Conservation (phyloP, 2,113 vertebrate genomes). For the Camelus bactrianus region DNA sequence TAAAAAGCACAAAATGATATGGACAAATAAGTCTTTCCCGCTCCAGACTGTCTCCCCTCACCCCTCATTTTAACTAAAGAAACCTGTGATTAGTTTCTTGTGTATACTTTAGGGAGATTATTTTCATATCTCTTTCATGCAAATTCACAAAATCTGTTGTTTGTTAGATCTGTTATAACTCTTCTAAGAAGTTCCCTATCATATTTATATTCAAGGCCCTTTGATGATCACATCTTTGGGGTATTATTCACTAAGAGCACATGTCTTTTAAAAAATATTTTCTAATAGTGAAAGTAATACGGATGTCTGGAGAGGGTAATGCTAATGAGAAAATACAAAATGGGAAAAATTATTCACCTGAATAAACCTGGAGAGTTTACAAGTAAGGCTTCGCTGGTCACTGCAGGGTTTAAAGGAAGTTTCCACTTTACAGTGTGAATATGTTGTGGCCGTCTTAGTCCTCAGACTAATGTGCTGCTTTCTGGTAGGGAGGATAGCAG, state of each 20-base stretch:
- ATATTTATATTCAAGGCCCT: not conserved
- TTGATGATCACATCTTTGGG: slow-evolving; percentile 37
- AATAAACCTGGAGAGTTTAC: slow-evolving; percentile 61
- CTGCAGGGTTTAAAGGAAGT: slow-evolving; percentile 54
- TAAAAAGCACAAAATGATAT: slow-evolving; percentile 21
- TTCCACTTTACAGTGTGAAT: slow-evolving; percentile 59
- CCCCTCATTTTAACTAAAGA: not conserved
- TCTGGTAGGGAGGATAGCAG: slow-evolving; percentile 66
- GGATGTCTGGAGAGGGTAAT: slow-evolving; percentile 20
- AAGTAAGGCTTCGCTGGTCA: slow-evolving; percentile 55
- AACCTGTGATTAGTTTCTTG: not conserved
- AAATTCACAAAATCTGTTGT: slow-evolving; percentile 46
- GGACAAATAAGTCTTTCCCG: not conserved
- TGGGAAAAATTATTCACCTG: slow-evolving; percentile 62
- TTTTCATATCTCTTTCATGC: slow-evolving; percentile 2
- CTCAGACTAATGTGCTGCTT: slow-evolving; percentile 83
- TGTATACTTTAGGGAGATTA: not conserved
- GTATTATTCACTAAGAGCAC: slow-evolving; percentile 46
- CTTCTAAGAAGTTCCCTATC: not conserved
- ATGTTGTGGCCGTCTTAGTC: slow-evolving; percentile 25
- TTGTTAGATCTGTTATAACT: slow-evolving; percentile 8
- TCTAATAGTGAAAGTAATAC: slow-evolving; percentile 44
- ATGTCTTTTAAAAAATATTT: slow-evolving; percentile 37
- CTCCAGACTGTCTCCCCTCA: not conserved
- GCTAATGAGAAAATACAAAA: slow-evolving; percentile 70